Evolutionary conservation across 2,797 vertebrate genomes (phyloP).

Genomic region (Anas bahamensis): DNA sequence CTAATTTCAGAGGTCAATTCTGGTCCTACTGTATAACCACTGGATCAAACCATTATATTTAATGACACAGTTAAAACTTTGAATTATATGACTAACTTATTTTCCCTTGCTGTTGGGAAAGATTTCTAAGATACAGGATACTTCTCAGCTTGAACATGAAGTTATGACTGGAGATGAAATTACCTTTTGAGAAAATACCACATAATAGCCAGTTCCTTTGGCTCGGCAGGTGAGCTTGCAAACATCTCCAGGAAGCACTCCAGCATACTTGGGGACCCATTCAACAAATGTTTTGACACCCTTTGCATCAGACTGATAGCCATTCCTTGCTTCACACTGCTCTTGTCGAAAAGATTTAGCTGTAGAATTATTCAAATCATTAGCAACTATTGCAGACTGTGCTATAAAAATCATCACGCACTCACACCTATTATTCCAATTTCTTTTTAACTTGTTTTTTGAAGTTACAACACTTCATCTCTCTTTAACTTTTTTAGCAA

Average conservation of each 20-base stretch:
- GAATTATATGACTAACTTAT: neutral
- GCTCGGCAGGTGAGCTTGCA: constrained; percentile 97
- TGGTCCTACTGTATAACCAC: neutral
- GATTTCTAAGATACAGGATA: neutral
- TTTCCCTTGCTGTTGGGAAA: neutral
- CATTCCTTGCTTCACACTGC: constrained; percentile 95
- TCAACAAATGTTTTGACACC: constrained; percentile 96
- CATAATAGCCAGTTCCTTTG: constrained; percentile 96
- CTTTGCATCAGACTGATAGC: constrained; percentile 94
- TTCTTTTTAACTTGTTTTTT: neutral
- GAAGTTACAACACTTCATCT: neutral
- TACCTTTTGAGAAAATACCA: constrained; percentile 98
- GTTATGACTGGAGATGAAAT: neutral
- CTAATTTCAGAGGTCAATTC: neutral
- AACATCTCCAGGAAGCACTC: constrained; percentile 91
- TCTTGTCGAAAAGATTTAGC: constrained; percentile 94
- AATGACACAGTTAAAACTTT: neutral
- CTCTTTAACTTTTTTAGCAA: neutral
- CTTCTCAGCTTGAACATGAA: neutral
- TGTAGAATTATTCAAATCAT: constrained; percentile 66
- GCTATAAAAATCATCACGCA: neutral
- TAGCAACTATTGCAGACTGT: neutral
- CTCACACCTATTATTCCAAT: neutral
- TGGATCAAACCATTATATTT: neutral
- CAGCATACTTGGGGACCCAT: constrained; percentile 97